These are phyloP conservation scores for Nansenia antarctica DNA, from an alignment of 2,113 vertebrate species.

Conservation along the genomic window DNA sequence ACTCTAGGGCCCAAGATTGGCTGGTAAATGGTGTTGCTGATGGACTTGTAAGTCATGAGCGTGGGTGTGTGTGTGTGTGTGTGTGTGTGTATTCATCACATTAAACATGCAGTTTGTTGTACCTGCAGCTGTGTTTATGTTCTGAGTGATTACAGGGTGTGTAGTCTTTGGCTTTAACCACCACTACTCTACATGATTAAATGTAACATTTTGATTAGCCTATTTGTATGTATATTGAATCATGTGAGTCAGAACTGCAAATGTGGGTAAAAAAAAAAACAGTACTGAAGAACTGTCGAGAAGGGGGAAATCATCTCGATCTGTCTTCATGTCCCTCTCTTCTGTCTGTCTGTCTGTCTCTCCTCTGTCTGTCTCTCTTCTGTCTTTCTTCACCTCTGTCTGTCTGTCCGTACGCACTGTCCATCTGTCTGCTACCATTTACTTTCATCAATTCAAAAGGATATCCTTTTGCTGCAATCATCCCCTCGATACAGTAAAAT, in stretches of 20 bases:
- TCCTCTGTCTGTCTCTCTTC: neutral
- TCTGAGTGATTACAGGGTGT: too few relatives aligned
- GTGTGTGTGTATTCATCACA: neutral
- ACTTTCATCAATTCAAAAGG: neutral
- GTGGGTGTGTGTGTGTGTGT: slow-evolving; percentile 10
- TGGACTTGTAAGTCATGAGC: neutral
- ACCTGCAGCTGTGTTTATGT: too few relatives aligned
- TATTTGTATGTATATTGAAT: too few relatives aligned
- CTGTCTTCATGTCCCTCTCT: too few relatives aligned
- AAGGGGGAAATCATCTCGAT: too few relatives aligned
- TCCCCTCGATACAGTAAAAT: neutral
- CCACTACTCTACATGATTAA: too few relatives aligned
- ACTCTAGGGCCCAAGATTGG: slow-evolving; percentile 2
- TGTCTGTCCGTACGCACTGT: neutral
- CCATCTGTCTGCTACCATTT: neutral
- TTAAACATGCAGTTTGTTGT: too few relatives aligned
- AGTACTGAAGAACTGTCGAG: too few relatives aligned
- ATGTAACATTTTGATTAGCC: too few relatives aligned
- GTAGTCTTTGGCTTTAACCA: too few relatives aligned
- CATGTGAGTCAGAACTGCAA: too few relatives aligned
- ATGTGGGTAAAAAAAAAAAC: too few relatives aligned
- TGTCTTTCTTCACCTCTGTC: neutral
- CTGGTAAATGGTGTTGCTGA: slow-evolving; percentile 1
- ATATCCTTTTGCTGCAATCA: neutral
- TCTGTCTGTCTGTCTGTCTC: neutral